These are phyloP conservation scores for Andrena marginata DNA, from an alignment of 2,888 invertebrate genomes.

Conservation along the genomic window DNA sequence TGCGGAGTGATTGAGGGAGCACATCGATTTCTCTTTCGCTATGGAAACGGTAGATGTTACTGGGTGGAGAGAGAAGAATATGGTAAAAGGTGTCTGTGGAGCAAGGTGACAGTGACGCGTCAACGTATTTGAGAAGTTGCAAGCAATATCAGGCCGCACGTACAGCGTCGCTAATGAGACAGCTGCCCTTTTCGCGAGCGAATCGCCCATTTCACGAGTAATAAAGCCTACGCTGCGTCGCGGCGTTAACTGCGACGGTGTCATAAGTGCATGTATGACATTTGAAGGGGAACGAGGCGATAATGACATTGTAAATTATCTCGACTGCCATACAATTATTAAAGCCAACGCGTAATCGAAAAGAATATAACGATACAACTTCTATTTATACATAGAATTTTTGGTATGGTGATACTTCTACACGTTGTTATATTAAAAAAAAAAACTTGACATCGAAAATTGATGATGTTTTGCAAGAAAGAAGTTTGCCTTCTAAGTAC, in stretches of 20 bases:
- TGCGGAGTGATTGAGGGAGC: neutral
- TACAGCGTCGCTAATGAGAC: conserved; percentile 75
- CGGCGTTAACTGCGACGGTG: conserved; percentile 54
- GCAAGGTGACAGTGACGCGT: conserved; percentile 59
- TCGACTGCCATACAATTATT: conserved; percentile 24
- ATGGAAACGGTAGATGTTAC: conserved; percentile 3
- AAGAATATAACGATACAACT: neutral
- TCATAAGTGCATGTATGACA: conserved; percentile 53
- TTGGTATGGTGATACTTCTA: neutral
- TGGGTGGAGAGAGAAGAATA: conserved; percentile 42
- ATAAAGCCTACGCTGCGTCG: conserved; percentile 73
- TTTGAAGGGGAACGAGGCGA: conserved; percentile 38
- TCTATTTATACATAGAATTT: neutral
- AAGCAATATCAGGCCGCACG: conserved; percentile 53
- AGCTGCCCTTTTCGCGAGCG: conserved; percentile 76
- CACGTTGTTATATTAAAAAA: neutral
- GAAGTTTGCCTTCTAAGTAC: too few relatives aligned
- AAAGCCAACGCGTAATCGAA: neutral
- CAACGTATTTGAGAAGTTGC: conserved; percentile 51
- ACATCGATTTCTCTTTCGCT: conserved; percentile 41
- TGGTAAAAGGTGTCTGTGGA: conserved; percentile 61
- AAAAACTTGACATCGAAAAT: neutral
- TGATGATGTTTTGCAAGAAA: too few relatives aligned
- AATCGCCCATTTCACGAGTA: conserved; percentile 78
- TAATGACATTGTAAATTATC: conserved; percentile 65